Base-by-base conservation (phyloP, 2,888 invertebrate species). In the Cantharis lateralis region DNA sequence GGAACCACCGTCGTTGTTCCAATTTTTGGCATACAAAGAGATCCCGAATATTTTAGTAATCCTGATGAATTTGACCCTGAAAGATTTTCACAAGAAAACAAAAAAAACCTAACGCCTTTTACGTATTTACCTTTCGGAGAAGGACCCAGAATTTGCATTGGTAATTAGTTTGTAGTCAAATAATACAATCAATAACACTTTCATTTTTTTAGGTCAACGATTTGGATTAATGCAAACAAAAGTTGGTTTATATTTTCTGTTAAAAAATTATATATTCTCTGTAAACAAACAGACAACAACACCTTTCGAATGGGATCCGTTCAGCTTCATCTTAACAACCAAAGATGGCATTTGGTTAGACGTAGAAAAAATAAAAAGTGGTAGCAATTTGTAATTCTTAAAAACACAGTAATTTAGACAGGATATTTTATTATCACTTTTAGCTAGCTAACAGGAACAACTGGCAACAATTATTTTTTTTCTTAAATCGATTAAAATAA, bases 1-100 rank as follows among this genome's bases (percentile, higher is more conserved):
- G 88, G 86, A 7, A 84, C 82, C 3, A 81, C 87, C 10, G 85
- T 87, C 2, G n/a, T 68, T 7, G n/a, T 72, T 15, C 62, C 70
- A 3, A 62, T 75, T 15, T 71, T 74, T 16, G 75, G 68, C n/a
- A 18, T 71, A 10, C 71, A 71, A 62, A 61, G 62, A n/a, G 77
- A 77, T 63, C 75, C 75, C 15, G 74, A 77, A 48, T 71, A 64
- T 63, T 77, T 70, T 18, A 68, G 71, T 15, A 63, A 77, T 24
- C 77, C 77, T 13, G 75, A 77, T 15, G 32, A 20, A 18, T 77
- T 77, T 62, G 28, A 75, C 1, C 77, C 77, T 4, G 77, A 77
- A 63, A 32, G 77, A 75, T 77, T 77, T 68, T 72, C 75, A 13
- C 32, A 61, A 11, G 71, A 69, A 0, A 63, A 63, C 24, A 71